These are phyloP conservation scores for Leucophora obtusa DNA, from an alignment of 2,888 invertebrate genomes.

Conservation along the genomic window DNA sequence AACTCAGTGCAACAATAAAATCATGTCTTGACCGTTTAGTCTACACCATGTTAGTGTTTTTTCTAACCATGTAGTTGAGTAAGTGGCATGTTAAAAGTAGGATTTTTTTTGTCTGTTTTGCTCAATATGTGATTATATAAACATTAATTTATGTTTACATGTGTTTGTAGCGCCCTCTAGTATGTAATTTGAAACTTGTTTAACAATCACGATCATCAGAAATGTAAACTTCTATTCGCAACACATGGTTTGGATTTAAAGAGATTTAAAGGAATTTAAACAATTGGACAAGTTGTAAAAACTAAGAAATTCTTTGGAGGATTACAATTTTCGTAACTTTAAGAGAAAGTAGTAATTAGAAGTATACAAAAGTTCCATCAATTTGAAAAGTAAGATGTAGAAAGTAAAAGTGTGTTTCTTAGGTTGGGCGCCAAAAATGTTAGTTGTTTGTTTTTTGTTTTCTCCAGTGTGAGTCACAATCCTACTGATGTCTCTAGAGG, in stretches of 20 bases:
- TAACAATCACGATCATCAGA: conserved; percentile 66
- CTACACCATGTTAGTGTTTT: not conserved
- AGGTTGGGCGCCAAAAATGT: no score
- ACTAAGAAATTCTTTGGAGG: no score
- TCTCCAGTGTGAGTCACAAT: no score
- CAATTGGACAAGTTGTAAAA: not conserved
- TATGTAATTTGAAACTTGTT: conserved; percentile 75
- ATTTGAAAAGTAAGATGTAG: no score
- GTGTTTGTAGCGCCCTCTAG: conserved; percentile 71
- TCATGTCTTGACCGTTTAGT: not conserved
- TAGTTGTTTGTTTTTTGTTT: no score
- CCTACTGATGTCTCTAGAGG: no score
- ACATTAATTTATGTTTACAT: conserved; percentile 67
- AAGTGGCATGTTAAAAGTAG: not conserved
- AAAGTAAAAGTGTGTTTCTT: no score
- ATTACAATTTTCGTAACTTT: no score
- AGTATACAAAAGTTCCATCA: no score
- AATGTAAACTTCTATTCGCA: not conserved
- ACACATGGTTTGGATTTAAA: not conserved
- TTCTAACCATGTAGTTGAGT: not conserved
- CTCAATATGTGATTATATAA: conserved; percentile 44
- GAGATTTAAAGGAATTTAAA: not conserved
- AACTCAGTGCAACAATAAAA: not conserved
- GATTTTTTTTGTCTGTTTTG: not conserved
- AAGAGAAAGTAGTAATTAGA: no score